Evolutionary conservation across 2,888 invertebrate genomes (phyloP).

Genomic region (Cotesia congregata): DNA sequence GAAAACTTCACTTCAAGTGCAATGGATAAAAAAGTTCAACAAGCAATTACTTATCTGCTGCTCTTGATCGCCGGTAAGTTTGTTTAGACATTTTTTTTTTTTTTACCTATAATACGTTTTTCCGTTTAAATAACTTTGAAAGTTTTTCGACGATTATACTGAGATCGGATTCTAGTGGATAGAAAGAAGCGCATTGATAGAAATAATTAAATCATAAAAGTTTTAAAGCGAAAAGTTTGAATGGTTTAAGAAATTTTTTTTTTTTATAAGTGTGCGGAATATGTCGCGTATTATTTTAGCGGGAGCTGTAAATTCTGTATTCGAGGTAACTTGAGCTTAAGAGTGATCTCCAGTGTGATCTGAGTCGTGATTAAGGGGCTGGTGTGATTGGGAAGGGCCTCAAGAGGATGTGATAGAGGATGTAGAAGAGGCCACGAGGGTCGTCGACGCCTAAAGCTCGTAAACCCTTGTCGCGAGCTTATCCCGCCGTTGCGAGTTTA

Average conservation of each 20-base stretch:
- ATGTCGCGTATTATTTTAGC: neutral
- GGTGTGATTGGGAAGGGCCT: slow-evolving; percentile 2
- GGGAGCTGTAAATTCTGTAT: neutral
- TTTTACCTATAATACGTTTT: neutral
- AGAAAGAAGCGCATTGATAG: neutral
- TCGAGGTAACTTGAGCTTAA: neutral
- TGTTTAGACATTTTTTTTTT: neutral
- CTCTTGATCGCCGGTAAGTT: slow-evolving; percentile 63
- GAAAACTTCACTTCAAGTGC: slow-evolving; percentile 27
- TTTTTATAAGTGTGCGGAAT: neutral
- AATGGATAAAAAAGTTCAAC: slow-evolving; percentile 55
- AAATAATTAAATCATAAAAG: neutral
- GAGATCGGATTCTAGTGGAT: neutral
- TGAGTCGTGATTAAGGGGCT: slow-evolving; percentile 4
- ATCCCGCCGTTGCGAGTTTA: slow-evolving; percentile 42
- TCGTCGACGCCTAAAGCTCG: slow-evolving; percentile 44
- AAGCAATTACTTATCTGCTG: slow-evolving; percentile 57
- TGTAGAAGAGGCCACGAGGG: slow-evolving; percentile 25
- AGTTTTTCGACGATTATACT: neutral
- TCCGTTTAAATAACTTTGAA: neutral
- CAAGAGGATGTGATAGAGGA: slow-evolving; percentile 8
- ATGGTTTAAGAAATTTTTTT: neutral
- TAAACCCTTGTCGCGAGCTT: slow-evolving; percentile 44
- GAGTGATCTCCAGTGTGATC: slow-evolving; percentile 5
- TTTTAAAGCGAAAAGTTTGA: neutral